Evolutionary conservation across 2,113 vertebrate species (phyloP).

Genomic region (Hassar affinis): DNA sequence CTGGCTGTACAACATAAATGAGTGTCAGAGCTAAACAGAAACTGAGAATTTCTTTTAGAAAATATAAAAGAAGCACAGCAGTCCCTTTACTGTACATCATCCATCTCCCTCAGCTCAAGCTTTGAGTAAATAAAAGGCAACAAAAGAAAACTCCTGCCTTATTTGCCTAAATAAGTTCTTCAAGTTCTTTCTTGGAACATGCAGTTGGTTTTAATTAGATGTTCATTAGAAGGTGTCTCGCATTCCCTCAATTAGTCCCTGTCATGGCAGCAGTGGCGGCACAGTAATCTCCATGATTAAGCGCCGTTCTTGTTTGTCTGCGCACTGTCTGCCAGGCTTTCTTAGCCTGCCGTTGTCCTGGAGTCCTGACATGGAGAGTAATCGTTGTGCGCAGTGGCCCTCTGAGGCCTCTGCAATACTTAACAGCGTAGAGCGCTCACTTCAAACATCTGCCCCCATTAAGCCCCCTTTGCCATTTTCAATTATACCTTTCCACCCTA

Average conservation of each 20-base stretch:
- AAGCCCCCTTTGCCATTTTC: conserved; percentile 94
- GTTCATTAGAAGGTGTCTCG: conserved; percentile 69
- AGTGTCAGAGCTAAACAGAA: conserved; percentile 10
- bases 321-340: conserved; percentile 51
- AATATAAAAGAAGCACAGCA: background rate
- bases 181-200: conserved; percentile 55
- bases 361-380: conserved; percentile 82
- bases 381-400: conserved; percentile 83
- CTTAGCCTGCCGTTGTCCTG: conserved; percentile 61
- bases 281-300: conserved; percentile 64
- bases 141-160: conserved; percentile 34
- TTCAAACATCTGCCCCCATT: conserved; percentile 96
- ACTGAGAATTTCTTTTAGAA: background rate
- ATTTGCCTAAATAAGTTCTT: conserved; percentile 47
- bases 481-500: conserved; percentile 99
- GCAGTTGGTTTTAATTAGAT: conserved; percentile 68
- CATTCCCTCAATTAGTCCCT: conserved; percentile 65
- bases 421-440: conserved; percentile 93
- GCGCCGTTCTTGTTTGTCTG: conserved; percentile 62
- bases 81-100: conserved; percentile 16
- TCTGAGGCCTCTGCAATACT: conserved; percentile 84
- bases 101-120: background rate
- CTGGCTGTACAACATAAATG: conserved; percentile 7
- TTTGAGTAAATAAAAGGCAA: conserved; percentile 25
- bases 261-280: conserved; percentile 58